Evolutionary conservation across 2,113 vertebrate species (phyloP).

Genomic region (Apodemus speciosus): DNA sequence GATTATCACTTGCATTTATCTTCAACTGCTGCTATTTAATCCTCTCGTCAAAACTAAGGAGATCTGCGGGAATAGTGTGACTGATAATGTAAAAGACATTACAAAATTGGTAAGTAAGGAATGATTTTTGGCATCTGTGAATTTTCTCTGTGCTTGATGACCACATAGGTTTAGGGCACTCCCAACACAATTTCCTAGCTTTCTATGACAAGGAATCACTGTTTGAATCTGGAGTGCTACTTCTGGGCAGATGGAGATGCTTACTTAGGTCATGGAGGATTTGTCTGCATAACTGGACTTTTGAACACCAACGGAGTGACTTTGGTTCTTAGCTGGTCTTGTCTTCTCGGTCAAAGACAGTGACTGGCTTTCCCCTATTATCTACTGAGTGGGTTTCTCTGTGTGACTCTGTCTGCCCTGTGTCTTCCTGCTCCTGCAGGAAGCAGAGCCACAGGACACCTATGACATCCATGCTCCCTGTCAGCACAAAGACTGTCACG

Average conservation of each 20-base stretch:
- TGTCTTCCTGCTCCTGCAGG: background rate
- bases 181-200: background rate
- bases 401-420: background rate
- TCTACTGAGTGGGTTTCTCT: background rate
- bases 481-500: background rate
- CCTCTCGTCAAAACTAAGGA: conserved; percentile 86
- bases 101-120: conserved; percentile 85
- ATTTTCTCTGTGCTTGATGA: background rate
- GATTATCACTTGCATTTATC: conserved; percentile 91
- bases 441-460: background rate
- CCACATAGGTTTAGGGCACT: background rate
- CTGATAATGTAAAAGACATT: conserved; percentile 90
- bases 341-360: background rate
- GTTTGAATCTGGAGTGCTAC: background rate
- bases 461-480: background rate
- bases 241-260: background rate
- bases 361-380: background rate
- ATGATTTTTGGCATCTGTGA: background rate
- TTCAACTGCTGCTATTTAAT: conserved; percentile 88
- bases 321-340: background rate
- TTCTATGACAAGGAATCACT: background rate
- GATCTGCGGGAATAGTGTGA: conserved; percentile 87
- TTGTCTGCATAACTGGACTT: background rate
- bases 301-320: no score
- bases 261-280: background rate